A percentile compares a stretch with the other conserved stretches of the same genome.
phyloP scores from a whole-genome alignment of 2,113 vertebrate species.

The Brachirus orientalis region DNA sequence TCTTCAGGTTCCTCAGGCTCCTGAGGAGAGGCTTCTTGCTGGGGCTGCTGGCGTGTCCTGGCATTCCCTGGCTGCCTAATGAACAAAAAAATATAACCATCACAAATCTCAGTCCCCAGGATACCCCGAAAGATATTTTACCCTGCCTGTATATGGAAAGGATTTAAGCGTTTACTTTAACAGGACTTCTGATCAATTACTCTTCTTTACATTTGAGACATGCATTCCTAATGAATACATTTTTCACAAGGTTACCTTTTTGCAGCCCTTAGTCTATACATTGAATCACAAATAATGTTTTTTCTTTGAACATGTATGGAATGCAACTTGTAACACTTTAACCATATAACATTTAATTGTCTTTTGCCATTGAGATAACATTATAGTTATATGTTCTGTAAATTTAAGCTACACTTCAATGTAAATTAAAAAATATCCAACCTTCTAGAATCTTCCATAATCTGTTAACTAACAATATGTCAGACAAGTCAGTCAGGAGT shows the following conservation, averaged over 20 bases:
- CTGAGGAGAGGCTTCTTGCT: constrained; percentile 85
- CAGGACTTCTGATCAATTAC: background rate
- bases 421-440: background rate
- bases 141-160: too few species aligned
- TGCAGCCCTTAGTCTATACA: too few species aligned
- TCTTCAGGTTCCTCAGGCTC: constrained; percentile 92
- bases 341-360: too few species aligned
- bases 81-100: constrained; percentile 12
- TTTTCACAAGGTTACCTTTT: background rate
- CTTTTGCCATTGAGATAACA: too few species aligned
- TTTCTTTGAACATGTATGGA: too few species aligned
- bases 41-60: constrained; percentile 82
- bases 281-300: too few species aligned
- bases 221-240: background rate
- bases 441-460: too few species aligned
- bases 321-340: too few species aligned
- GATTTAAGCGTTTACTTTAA: too few species aligned
- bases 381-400: too few species aligned
- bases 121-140: too few species aligned
- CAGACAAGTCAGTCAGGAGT: background rate
- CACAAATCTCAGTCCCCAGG: background rate
- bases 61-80: constrained; percentile 87
- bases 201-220: background rate
- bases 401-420: background rate
- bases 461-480: background rate